Evolutionary conservation across 2,113 vertebrate species (phyloP).

Genomic region (Uria aalge): DNA sequence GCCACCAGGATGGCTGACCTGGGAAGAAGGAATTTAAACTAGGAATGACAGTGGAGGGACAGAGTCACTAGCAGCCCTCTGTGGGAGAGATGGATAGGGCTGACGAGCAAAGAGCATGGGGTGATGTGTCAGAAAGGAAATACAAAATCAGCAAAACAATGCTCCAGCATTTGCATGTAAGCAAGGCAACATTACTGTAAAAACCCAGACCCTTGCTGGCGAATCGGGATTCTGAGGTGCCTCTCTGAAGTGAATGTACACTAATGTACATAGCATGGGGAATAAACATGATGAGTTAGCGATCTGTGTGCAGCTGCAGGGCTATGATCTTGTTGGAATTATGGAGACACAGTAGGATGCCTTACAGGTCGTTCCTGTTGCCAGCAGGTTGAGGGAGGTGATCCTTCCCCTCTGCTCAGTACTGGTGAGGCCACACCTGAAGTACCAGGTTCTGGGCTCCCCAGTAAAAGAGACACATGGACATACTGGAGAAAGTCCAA

Average conservation of each 20-base stretch:
- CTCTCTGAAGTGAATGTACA: background rate
- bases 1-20: background rate
- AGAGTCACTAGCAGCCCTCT: background rate
- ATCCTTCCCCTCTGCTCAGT: background rate
- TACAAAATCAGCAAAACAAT: background rate
- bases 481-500: background rate
- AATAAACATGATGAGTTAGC: background rate
- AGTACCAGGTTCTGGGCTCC: background rate
- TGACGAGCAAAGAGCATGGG: background rate
- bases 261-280: background rate
- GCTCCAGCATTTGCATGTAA: background rate
- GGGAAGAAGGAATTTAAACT: background rate
- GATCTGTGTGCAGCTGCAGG: background rate
- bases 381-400: accelerated
- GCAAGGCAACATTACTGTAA: background rate
- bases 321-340: background rate
- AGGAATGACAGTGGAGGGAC: background rate
- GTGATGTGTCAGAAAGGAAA: background rate
- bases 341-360: accelerated
- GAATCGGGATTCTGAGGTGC: background rate
- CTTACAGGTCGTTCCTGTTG: background rate
- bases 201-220: background rate
- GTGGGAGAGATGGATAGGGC: background rate
- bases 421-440: background rate
- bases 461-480: background rate